Base-by-base conservation (phyloP, 2,888 invertebrate genomes). In the Automeris io region DNA sequence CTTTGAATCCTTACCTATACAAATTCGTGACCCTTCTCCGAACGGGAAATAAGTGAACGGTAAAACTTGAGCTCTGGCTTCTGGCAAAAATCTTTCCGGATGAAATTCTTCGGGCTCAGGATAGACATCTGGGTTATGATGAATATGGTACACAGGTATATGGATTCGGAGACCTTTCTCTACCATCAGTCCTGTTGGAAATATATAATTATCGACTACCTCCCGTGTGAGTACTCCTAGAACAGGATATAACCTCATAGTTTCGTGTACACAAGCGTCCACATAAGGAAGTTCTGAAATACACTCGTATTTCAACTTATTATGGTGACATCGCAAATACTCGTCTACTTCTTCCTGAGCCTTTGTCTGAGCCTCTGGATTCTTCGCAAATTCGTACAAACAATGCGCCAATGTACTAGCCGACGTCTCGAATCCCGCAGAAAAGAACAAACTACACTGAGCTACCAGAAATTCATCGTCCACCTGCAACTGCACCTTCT, bases 71-170 rank as follows among this genome's bases (percentile, higher is more conserved):
- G 42, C 37, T 40, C 53, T 63, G n/a, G 53, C 51, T 1, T 57
- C 59, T 0, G 52, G 57, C 1, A 65, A 37, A 37, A 70, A 70
- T 11, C 73, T 49, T 42, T 70, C 66, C 1, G 72, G 73, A 0
- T 42, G 41, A 18, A 44, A 73, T 9, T 40, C 37, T 6, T 69
- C 58, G 1, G 71, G 70, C 2, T 71, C 53, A 1, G 58, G 53
- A 33, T 57, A 72, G 37, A 56, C 47, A 3, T 61, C 46, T 2
- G 65, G 60, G 29, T 64, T 43, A 11, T 47, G 48, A 11, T 72
- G 72, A 4, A 71, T 31, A 11, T 65, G 51, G 22, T 54, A 47
- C 3, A 68, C 46, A 2, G 70, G 66, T 19, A 71, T 41, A 21
- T 70, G 66, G 2, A 72, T 43, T 5, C 62, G 54, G 18, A 55